Evolutionary conservation across 1,140 invertebrate genomes (phyloP).

Genomic region (Dryas iulia): DNA sequence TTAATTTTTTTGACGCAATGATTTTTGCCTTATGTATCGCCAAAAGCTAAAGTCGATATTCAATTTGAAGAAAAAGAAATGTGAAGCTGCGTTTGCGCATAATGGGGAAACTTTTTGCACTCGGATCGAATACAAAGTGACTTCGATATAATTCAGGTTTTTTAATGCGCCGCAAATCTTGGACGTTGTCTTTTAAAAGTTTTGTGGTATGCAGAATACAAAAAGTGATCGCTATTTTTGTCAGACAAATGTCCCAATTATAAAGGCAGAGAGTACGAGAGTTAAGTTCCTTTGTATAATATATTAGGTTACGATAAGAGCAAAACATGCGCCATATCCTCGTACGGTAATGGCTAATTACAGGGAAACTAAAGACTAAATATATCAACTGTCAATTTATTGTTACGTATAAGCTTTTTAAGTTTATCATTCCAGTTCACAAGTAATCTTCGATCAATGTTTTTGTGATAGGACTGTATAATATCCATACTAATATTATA

Average conservation of each 20-base stretch:
- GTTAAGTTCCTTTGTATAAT: conserved; percentile 9
- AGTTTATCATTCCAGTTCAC: not conserved
- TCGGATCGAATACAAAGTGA: conserved; percentile 64
- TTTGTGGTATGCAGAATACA: conserved; percentile 25
- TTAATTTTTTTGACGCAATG: conserved; percentile 49
- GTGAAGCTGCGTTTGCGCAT: conserved; percentile 64
- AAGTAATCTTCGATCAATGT: not conserved
- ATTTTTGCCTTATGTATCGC: conserved; percentile 54
- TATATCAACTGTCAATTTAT: conserved; percentile 5
- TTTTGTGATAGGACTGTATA: not conserved
- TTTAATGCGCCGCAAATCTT: conserved; percentile 44
- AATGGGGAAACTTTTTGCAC: conserved; percentile 68
- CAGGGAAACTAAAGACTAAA: conserved; percentile 3
- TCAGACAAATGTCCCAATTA: conserved; percentile 32
- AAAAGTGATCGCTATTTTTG: conserved; percentile 30
- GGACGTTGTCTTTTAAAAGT: conserved; percentile 25
- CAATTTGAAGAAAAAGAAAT: conserved; percentile 55
- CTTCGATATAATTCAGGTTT: conserved; percentile 59
- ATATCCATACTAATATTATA: too few relatives aligned
- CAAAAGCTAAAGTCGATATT: conserved; percentile 52
- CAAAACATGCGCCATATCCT: not conserved
- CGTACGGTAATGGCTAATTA: conserved; percentile 3
- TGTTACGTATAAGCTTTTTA: not conserved
- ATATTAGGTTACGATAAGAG: conserved; percentile 1
- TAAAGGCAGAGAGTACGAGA: conserved; percentile 10